Conservation (phyloP, 2,797 vertebrate species). For the Enteromius trimaculatus region DNA sequence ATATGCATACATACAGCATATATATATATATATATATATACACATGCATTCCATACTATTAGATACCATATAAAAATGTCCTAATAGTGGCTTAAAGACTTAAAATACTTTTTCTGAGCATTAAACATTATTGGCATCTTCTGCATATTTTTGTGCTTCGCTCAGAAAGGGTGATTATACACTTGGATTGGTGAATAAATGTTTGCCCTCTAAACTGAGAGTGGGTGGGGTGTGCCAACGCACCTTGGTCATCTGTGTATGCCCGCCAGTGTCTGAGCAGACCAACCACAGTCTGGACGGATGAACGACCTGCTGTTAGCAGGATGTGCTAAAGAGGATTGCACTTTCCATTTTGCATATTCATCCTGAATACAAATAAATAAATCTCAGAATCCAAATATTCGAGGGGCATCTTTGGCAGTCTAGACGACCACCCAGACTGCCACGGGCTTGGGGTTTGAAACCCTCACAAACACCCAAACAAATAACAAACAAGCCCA, state of each 20-base stretch:
- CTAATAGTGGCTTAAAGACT: constrained; percentile 36
- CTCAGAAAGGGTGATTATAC: constrained; percentile 59
- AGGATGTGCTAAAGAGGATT: constrained; percentile 71
- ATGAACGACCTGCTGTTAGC: constrained; percentile 77
- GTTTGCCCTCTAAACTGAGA: constrained; percentile 62
- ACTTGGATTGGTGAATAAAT: constrained; percentile 62
- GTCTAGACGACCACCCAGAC: constrained; percentile 72
- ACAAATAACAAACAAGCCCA: constrained; percentile 70
- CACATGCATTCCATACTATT: neutral
- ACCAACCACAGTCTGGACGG: constrained; percentile 76
- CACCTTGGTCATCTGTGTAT: constrained; percentile 57
- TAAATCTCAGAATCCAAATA: constrained; percentile 78
- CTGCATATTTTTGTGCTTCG: constrained; percentile 59
- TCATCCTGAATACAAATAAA: constrained; percentile 79
- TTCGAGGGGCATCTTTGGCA: constrained; percentile 72
- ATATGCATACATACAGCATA: neutral
- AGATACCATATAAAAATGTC: neutral
- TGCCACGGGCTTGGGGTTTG: constrained; percentile 63
- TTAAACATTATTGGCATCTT: constrained; percentile 67
- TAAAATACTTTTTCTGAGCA: constrained; percentile 54
- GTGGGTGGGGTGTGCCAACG: constrained; percentile 45
- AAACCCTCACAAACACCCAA: constrained; percentile 64
- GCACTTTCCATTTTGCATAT: constrained; percentile 77
- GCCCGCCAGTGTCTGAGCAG: constrained; percentile 70
- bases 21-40: neutral